Conservation (phyloP, 2,113 vertebrate genomes). For the Poeciliopsis occidentalis region DNA sequence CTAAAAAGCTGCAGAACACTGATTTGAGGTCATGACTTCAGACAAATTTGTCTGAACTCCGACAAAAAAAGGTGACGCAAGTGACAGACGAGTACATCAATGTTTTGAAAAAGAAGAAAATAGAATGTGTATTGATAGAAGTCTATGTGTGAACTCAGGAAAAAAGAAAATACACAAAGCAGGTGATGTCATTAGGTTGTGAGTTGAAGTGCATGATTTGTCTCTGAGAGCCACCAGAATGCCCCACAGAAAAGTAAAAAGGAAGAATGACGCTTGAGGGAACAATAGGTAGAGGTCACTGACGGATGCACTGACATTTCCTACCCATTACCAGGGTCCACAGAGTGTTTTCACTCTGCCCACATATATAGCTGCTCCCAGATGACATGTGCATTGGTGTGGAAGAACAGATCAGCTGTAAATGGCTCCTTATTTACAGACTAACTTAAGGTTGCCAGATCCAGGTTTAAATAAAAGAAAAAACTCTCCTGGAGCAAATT, state of each 20-base stretch:
- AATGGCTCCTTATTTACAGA: constrained; percentile 26
- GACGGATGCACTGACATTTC: constrained; percentile 66
- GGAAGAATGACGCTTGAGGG: constrained; percentile 4
- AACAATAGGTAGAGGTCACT: constrained; percentile 37
- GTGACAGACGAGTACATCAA: not conserved
- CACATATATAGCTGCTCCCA: constrained; percentile 23
- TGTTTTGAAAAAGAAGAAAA: not conserved
- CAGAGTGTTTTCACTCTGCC: constrained; percentile 36
- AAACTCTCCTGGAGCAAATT: not conserved
- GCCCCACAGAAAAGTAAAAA: constrained; percentile 5
- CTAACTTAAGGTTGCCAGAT: constrained; percentile 12
- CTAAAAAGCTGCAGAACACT: constrained; percentile 14
- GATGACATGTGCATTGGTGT: constrained; percentile 25
- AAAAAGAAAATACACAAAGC: not conserved
- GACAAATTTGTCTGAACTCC: not conserved
- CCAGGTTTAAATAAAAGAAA: constrained; percentile 12
- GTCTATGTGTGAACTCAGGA: not conserved
- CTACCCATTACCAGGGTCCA: constrained; percentile 54
- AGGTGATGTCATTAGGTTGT: constrained; percentile 14
- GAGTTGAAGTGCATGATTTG: not conserved
- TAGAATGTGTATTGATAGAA: not conserved
- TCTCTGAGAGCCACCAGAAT: constrained; percentile 9
- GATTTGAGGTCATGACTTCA: not conserved
- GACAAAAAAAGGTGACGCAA: not conserved
- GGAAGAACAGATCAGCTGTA: constrained; percentile 37